Evolutionary conservation across 2,113 vertebrate genomes (phyloP).

Genomic region (Lophius piscatorius): DNA sequence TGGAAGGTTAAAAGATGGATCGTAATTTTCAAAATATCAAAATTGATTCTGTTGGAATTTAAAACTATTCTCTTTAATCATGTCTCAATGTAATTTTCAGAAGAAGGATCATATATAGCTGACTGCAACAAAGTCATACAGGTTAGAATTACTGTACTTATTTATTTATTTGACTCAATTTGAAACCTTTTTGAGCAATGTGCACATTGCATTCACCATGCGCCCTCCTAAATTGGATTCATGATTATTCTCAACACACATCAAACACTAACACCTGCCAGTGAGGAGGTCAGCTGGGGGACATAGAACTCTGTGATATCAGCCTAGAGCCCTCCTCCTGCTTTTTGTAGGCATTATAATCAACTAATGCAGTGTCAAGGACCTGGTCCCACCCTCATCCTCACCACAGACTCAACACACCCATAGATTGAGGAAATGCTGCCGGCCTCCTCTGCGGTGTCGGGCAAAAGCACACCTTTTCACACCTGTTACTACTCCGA

Average conservation of each 20-base stretch:
- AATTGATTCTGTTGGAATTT: too few species aligned
- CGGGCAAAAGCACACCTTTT: neutral
- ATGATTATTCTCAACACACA: neutral
- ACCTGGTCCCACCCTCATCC: neutral
- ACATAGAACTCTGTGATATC: neutral
- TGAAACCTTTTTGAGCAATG: neutral
- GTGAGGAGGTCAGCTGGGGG: neutral
- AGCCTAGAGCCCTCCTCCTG: accelerated
- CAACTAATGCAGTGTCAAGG: neutral
- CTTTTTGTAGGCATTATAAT: too few species aligned
- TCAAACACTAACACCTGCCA: conserved; percentile 5
- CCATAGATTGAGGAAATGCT: neutral
- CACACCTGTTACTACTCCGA: neutral
- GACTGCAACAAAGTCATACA: too few species aligned
- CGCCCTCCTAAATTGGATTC: neutral
- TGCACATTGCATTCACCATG: neutral
- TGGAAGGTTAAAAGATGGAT: neutral
- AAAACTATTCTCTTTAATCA: too few species aligned
- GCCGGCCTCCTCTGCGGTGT: neutral
- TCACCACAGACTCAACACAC: neutral
- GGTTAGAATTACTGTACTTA: neutral
- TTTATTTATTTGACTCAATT: neutral
- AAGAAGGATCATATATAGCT: too few species aligned
- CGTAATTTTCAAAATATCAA: too few species aligned
- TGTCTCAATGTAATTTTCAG: too few species aligned